Evolutionary conservation across 2,888 invertebrate species (phyloP), one percentile per base, ranked within the genome.

Genomic region (Andrena hattorfiana): DNA sequence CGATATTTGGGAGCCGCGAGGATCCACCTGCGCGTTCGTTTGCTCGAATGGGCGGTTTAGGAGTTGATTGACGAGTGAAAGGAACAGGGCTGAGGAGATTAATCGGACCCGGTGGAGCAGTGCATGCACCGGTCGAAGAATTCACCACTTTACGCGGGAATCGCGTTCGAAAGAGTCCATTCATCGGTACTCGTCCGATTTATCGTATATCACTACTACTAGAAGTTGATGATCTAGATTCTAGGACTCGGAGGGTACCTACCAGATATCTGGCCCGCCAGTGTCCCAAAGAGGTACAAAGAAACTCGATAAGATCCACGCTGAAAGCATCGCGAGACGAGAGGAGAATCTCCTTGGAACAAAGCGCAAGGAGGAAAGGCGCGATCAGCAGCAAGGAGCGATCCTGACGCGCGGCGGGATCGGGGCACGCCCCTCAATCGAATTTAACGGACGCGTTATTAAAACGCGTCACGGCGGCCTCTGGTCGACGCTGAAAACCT

Each of bases 401-500:
- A 42, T 56, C 23, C 62, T 32, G n/a, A 35, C 62, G 62, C n/a
- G 28, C 28, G 56, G 20, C 56, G n/a, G 30, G 32, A 56, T 30
- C 32, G n/a, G 60, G 60, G 16, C 63, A 42, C 63, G 69, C 51
- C 72, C 72, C 54, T 32, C 35, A 35, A 64, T 64, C 72, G 63
- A 73, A 64, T 64, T 73, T 73, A 73, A 64, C 32, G 23, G 72
- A 26, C 73, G 73, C 59, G 59, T 70, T 42, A 48, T 69, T 69
- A 69, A 56, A 66, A 48, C 48, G 42, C 68, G 68, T 54, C 32
- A 68, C 30, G 13, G 68, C 8, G 30, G 26, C 28, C 42, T 26
- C 23, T 8, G 42, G 20, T 16, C 23, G 68, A 13, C 54, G 20
- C 20, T 16, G 68, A 56, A 48, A 48, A 48, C 26, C 30, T 13